These are phyloP conservation scores for Chydorus sphaericus DNA, from an alignment of 2,888 invertebrate species.

Conservation along the genomic window DNA sequence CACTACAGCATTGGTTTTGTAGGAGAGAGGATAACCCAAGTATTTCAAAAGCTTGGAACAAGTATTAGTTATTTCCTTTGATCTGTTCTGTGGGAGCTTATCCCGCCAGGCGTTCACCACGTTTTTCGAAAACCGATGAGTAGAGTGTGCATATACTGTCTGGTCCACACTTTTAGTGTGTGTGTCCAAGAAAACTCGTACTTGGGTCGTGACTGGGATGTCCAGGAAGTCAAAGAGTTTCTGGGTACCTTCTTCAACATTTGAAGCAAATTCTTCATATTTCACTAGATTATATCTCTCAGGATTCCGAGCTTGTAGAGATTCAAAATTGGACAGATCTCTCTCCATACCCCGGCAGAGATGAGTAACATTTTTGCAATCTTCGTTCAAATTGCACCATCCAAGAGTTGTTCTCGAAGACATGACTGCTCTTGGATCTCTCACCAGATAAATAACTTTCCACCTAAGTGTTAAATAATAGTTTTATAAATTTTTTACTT, in stretches of 20 bases:
- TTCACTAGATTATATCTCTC: not conserved
- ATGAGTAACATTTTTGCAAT: not conserved
- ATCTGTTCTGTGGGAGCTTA: no score
- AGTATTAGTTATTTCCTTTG: no score
- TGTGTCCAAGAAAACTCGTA: not conserved
- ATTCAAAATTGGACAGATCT: not conserved
- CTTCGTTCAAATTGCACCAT: not conserved
- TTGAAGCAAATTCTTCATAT: not conserved
- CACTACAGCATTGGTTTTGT: no score
- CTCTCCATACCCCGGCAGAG: not conserved
- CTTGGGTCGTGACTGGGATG: not conserved
- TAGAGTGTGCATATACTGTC: no score
- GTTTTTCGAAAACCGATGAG: no score
- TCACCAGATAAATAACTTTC: conserved; percentile 12
- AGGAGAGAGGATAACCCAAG: no score
- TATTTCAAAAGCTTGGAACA: no score
- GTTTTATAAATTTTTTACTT: no score
- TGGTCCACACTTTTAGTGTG: not conserved
- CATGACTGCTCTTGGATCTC: conserved; percentile 7
- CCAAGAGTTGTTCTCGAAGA: not conserved
- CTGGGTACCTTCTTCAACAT: not conserved
- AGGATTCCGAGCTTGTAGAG: not conserved
- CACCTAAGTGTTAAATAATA: not conserved
- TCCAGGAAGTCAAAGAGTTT: not conserved
- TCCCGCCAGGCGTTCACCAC: not conserved